Evolutionary conservation across 2,888 invertebrate species (phyloP).

Genomic region (Tethea ocularis): DNA sequence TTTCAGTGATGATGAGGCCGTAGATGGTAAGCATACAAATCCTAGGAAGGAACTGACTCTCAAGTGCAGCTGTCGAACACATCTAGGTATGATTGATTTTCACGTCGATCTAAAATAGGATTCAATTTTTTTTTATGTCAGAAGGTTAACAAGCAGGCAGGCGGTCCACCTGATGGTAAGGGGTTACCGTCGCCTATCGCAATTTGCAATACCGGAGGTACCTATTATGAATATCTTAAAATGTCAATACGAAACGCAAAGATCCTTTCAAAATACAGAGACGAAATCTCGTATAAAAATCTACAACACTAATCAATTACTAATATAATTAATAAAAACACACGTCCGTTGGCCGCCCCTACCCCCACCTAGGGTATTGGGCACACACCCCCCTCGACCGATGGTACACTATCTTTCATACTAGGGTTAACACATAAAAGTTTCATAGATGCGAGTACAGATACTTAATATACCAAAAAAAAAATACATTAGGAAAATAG

Average conservation of each 20-base stretch:
- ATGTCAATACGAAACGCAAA: background rate
- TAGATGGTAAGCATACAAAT: too few species aligned
- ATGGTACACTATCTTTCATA: constrained; percentile 66
- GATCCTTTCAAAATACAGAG: background rate
- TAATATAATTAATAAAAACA: constrained; percentile 16
- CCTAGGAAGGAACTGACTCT: too few species aligned
- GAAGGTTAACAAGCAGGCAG: too few species aligned
- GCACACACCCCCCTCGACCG: constrained; percentile 33
- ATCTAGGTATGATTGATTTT: too few species aligned
- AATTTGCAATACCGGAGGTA: too few species aligned
- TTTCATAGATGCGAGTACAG: background rate
- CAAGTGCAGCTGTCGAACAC: too few species aligned
- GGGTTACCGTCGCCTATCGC: too few species aligned
- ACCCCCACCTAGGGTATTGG: constrained; percentile 21
- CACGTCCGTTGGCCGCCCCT: constrained; percentile 18
- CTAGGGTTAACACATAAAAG: constrained; percentile 20
- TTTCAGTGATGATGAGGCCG: too few species aligned
- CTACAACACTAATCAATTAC: constrained; percentile 1
- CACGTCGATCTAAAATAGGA: too few species aligned
- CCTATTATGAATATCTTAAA: background rate
- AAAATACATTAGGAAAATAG: background rate
- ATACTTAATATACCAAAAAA: too few species aligned
- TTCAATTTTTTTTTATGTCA: too few species aligned
- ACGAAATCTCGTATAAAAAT: background rate
- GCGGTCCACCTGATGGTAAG: too few species aligned